phyloP scores from a whole-genome alignment of 2,888 invertebrate genomes.

The Sarcophaga carnaria region DNA sequence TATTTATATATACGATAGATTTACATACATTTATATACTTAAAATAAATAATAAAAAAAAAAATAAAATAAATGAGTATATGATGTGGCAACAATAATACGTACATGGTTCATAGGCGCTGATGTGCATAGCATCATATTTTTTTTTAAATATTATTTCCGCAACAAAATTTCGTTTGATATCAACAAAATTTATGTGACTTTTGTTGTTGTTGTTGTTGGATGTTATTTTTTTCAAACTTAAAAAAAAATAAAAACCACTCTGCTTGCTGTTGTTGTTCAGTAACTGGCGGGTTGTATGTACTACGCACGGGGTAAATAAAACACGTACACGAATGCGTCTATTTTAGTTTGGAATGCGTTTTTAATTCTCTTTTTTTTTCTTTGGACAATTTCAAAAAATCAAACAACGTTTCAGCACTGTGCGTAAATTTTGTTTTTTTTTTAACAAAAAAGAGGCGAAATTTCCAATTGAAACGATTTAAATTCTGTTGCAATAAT shows the following conservation, averaged over 20 bases:
- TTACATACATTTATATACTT: slow-evolving; percentile 1
- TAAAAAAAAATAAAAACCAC: slow-evolving; percentile 70
- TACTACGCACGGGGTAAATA: too few relatives aligned
- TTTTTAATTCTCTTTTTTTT: too few relatives aligned
- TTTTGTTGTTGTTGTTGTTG: slow-evolving; percentile 26
- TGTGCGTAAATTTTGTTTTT: too few relatives aligned
- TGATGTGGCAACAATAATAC: slow-evolving; percentile 71
- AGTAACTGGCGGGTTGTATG: too few relatives aligned
- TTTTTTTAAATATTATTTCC: slow-evolving; percentile 70
- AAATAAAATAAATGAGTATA: slow-evolving; percentile 34
- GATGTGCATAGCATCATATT: slow-evolving; percentile 82
- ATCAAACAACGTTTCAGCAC: too few relatives aligned
- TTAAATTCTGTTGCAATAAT: too few relatives aligned
- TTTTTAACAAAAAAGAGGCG: too few relatives aligned
- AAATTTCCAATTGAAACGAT: too few relatives aligned
- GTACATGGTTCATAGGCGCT: slow-evolving; percentile 81
- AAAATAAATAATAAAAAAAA: slow-evolving; percentile 33
- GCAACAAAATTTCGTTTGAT: slow-evolving; percentile 71
- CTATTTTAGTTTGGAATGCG: too few relatives aligned
- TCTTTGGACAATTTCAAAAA: too few relatives aligned
- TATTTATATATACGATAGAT: not conserved
- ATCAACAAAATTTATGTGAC: slow-evolving; percentile 67
- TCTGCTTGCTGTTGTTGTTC: slow-evolving; percentile 50
- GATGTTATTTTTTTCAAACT: slow-evolving; percentile 20
- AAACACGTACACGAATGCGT: too few relatives aligned